Base-by-base conservation (phyloP, 2,113 vertebrate species). In the Uria aalge region DNA sequence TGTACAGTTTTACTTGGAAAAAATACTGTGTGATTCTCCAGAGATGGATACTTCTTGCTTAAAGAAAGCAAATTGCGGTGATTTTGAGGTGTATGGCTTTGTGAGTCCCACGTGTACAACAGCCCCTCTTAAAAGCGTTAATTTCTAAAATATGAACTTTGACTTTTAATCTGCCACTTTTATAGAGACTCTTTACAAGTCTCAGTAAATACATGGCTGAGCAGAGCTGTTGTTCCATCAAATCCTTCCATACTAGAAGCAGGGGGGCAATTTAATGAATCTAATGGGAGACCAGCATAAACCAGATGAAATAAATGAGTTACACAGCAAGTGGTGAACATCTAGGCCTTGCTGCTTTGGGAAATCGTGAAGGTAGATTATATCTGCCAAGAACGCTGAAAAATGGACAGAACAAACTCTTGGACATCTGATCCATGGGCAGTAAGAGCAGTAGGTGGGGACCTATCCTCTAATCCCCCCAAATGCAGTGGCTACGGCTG, bases 111-210 rank as follows among this genome's bases (percentile, higher is more conserved):
- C 8, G 41, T 47, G 71, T 56, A 32, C 83, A 53, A 11, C 80
- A 89, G 88, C 48, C 38, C 43, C 66, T 91, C 64, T 88, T 82
- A 64, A 89, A 78, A 78, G 20, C 12, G 1, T 50, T 92, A 19
- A 48, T 88, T 91, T 91, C 77, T 66, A 9, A 67, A 92, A 19
- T 50, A 52, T 9, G 60, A 91, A 66, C 77, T 88, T 85, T 86
- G 79, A 88, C 56, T 89, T 45, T 24, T 45, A 62, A 82, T 89
- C 66, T 91, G 89, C 69, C 32, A 2, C 75, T 94, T 90, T 95
- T 89, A 75, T 78, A 36, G 96, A 87, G 66, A 34, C 40, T 59
- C 63, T 94, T 94, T 62, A 79, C 66, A 91, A 57, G 88, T 52
- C 80, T 43, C 48, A 36, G 66, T 85, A 69, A 92, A 89, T 22